Base-by-base conservation (phyloP, 2,797 vertebrate species). In the Sebastes alutus region DNA sequence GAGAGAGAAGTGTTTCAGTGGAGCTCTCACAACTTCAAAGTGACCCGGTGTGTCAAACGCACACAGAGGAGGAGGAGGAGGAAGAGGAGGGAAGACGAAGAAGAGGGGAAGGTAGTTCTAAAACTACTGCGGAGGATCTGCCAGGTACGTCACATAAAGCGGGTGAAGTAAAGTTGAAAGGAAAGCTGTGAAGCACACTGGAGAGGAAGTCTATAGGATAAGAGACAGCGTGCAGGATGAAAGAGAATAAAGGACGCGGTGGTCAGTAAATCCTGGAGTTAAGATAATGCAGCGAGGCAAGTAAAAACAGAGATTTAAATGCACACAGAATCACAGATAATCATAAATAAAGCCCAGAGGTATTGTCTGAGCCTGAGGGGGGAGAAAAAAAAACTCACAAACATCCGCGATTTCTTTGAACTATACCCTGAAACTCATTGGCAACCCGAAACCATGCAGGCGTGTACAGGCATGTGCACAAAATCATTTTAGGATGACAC, bases 401-500 rank as follows among this genome's bases (percentile, higher is more conserved):
- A 77, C 70, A 75, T 33, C 18, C 4, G 2, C 18, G 27, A 38
- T 79, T 72, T 78, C 81, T 89, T 92, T 88, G 54, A 91, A 86
- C 72, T 77, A 30, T 64, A 70, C 78, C 77, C 69, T 86, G 72
- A 88, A 89, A 87, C 75, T 78, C 74, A 52, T 7, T 77, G 80
- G 79, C 75, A 82, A 88, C 59, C 62, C n/a, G 32, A 84, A 90
- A 86, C 75, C 74, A 27, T 6, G 18, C 77, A 62, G 85, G 65
- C 90, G 59, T 82, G 92, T 72, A 66, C 49, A 55, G 87, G 72
- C 92, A 67, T 85, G 91, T 88, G 75, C 70, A 66, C 55, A 33
- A 69, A 84, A 84, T 69, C 82, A 81, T 81, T 87, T 86, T 25
- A 55, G 81, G 78, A 86, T 91, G 87, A 85, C 85, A 87, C 76